These are phyloP conservation scores for Cosmorhoe ocellata DNA, from an alignment of 2,888 invertebrate species.

Conservation along the genomic window DNA sequence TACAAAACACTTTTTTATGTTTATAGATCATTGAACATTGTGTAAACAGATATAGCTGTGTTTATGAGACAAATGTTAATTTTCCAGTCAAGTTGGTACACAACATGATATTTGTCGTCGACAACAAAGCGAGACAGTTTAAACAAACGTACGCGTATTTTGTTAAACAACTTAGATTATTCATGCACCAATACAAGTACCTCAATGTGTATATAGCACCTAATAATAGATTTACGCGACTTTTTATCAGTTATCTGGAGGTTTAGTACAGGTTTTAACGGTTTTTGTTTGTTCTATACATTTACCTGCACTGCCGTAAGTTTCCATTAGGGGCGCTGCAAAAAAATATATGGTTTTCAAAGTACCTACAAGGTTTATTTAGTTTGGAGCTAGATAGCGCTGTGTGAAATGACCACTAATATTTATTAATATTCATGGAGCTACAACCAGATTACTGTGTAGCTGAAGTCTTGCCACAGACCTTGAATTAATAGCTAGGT, in stretches of 20 bases:
- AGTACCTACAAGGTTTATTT: no score
- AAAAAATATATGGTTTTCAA: no score
- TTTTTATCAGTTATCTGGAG: no score
- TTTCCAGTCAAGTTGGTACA: conserved; percentile 49
- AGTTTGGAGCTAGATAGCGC: no score
- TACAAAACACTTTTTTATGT: no score
- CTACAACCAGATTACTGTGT: conserved; percentile 15
- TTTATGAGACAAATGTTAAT: conserved; percentile 43
- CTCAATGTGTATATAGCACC: background rate
- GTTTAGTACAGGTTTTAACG: no score
- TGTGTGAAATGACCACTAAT: no score
- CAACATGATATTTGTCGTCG: conserved; percentile 33
- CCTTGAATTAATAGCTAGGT: background rate
- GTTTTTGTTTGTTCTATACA: no score
- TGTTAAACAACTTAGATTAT: background rate
- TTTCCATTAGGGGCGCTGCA: no score
- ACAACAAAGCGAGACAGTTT: background rate
- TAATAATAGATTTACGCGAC: no score
- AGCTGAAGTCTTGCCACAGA: conserved; percentile 4
- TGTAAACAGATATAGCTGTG: no score
- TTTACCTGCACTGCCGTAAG: no score
- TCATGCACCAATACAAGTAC: background rate
- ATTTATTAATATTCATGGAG: conserved; percentile 9
- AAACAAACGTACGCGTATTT: background rate
- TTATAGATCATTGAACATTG: background rate